Base-by-base conservation (phyloP, 2,797 vertebrate species). In the Cheirogaleus major region DNA sequence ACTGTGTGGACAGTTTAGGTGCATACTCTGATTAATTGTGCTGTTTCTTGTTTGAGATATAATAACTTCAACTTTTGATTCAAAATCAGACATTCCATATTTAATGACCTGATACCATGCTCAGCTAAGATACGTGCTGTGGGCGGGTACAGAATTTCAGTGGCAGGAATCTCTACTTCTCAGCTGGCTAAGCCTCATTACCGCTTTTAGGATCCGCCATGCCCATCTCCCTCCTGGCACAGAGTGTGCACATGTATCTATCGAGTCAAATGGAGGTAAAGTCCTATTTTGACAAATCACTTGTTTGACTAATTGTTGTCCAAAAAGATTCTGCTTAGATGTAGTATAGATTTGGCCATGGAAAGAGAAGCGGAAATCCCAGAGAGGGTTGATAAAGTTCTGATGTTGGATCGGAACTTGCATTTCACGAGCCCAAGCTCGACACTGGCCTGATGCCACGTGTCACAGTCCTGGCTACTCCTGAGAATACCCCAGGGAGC, bases 171-270 rank as follows among this genome's bases (percentile, higher is more conserved):
- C 13, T 7, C 23, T 18, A 3, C 14, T 25, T 52, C 38, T 38
- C 10, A 4, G 12, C 52, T 15, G 15, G 13, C 25, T 17, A 2
- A 30, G 70, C 0, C 57, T 76, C 43, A 2, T 8, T 23, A 14
- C 0, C 10, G 7, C 15, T 27, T 4, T n/a, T 9, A 1, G 4
- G 11, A 0, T 43, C 65, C 0, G 14, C 18, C 27, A 17, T 0
- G 50, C 7, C 2, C 13, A 0, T 12, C 15, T 25, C 43, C n/a
- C 4, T 9, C 30, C 45, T 6, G 70, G 90, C 7, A 5, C 15
- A 67, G 41, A 15, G 11, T 15, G 30, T 2, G 6, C 25, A 23
- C 22, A 6, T 7, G 1, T 10, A 30, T 43, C 17, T 35, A 4
- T 52, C 50, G n/a, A 89, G 5, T 13, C 13, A 38, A 50, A 32